Conservation (phyloP, 2,888 invertebrate species). For the Drosophila parthenogenetica region DNA sequence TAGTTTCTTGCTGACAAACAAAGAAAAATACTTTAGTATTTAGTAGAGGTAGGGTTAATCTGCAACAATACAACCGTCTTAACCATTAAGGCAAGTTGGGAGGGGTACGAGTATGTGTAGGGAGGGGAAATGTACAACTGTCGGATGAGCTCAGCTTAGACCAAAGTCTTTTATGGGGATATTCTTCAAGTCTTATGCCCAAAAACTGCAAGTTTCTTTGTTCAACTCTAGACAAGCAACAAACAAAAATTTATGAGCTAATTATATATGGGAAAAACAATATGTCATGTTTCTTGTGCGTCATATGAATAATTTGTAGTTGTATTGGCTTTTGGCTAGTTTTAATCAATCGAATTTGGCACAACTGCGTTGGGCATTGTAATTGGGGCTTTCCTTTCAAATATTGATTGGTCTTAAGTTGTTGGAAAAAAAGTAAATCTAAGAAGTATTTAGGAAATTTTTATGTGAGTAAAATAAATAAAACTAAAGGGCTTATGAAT, state of each 20-base stretch:
- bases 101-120: not conserved
- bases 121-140: slow-evolving; percentile 11
- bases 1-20: slow-evolving; percentile 15
- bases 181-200: slow-evolving; percentile 54
- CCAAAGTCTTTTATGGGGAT: slow-evolving; percentile 40
- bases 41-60: slow-evolving; percentile 58
- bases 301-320: slow-evolving; percentile 38
- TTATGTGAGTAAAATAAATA: no score
- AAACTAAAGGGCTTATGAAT: no score
- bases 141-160: slow-evolving; percentile 55
- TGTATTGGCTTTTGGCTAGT: slow-evolving; percentile 25
- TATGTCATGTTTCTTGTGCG: slow-evolving; percentile 56
- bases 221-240: slow-evolving; percentile 22
- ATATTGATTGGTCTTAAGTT: slow-evolving; percentile 39
- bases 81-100: not conserved
- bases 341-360: slow-evolving; percentile 21
- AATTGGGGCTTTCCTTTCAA: slow-evolving; percentile 7
- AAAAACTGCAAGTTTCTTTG: slow-evolving; percentile 46
- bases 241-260: slow-evolving; percentile 66
- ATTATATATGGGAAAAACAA: slow-evolving; percentile 66
- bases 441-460: no score
- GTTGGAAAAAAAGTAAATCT: not conserved
- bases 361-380: slow-evolving; percentile 19
- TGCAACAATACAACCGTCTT: not conserved
- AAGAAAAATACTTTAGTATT: slow-evolving; percentile 37